These are phyloP conservation scores for Pelecanus crispus DNA, from an alignment of 2,113 vertebrate species.

Conservation along the genomic window DNA sequence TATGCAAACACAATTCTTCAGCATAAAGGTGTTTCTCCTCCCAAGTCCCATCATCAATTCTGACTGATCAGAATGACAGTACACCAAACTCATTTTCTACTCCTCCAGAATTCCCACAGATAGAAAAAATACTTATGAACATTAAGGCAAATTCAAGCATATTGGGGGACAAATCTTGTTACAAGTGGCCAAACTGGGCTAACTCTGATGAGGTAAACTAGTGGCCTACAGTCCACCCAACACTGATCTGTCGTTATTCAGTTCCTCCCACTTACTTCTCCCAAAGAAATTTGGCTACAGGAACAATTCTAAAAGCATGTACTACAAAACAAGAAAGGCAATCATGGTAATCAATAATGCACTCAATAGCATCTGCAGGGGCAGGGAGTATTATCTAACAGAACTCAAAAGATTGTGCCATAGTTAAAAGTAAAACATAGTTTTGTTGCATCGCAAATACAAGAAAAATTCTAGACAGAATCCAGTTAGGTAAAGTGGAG, in stretches of 20 bases:
- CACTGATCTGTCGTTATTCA: neutral
- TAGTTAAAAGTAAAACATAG: neutral
- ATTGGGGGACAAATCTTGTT: neutral
- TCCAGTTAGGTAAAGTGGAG: neutral
- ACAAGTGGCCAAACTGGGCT: neutral
- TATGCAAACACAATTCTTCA: neutral
- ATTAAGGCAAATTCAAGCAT: neutral
- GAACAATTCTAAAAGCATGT: neutral
- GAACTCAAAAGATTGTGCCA: neutral
- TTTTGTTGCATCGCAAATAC: neutral
- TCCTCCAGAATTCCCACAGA: neutral
- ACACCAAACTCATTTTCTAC: neutral
- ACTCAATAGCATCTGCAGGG: neutral
- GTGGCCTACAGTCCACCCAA: neutral
- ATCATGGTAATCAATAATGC: accelerated
- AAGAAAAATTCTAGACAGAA: neutral
- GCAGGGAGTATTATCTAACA: neutral
- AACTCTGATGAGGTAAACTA: neutral
- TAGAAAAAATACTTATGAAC: neutral
- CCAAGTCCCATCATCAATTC: neutral
- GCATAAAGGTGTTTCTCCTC: neutral
- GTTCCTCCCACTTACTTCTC: neutral
- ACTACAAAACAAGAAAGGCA: neutral
- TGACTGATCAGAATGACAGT: neutral
- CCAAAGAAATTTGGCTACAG: neutral